phyloP scores from a whole-genome alignment of 2,888 invertebrate genomes.

The Diaperis boleti region DNA sequence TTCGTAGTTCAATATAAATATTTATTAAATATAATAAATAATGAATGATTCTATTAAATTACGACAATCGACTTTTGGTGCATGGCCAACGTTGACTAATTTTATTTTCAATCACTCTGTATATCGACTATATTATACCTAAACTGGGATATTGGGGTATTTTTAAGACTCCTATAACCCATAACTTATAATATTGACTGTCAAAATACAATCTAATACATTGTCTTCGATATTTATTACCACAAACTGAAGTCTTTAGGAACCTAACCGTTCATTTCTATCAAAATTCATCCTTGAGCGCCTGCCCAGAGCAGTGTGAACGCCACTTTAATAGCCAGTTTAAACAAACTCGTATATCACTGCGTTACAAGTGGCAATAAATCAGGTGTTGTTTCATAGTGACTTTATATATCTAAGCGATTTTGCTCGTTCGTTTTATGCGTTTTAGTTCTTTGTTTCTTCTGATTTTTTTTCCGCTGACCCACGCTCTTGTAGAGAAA shows the following conservation, averaged over 20 bases:
- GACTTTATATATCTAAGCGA: slow-evolving; percentile 38
- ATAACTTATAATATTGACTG: too few species aligned
- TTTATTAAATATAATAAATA: too few species aligned
- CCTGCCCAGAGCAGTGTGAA: slow-evolving; percentile 32
- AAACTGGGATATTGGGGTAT: too few species aligned
- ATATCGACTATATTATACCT: too few species aligned
- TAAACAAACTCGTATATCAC: slow-evolving; percentile 52
- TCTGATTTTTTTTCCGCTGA: slow-evolving; percentile 1
- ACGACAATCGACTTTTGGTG: too few species aligned
- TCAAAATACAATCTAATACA: not conserved
- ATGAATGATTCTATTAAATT: too few species aligned
- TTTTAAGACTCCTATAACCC: too few species aligned
- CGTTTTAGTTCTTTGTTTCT: slow-evolving; percentile 27
- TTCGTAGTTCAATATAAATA: too few species aligned
- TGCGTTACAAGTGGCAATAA: slow-evolving; percentile 48
- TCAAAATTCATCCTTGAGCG: slow-evolving; percentile 25
- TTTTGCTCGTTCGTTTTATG: slow-evolving; percentile 37
- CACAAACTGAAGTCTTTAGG: not conserved
- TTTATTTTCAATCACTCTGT: too few species aligned
- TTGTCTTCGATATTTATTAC: not conserved
- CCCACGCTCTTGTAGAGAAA: slow-evolving; percentile 9
- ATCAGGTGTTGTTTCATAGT: slow-evolving; percentile 45
- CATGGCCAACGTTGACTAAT: too few species aligned
- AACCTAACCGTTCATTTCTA: slow-evolving; percentile 9
- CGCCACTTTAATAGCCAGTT: slow-evolving; percentile 46